Percentiles rank a stretch among this genome's conserved stretches.
Conservation (phyloP, 1,140 invertebrate genomes). For the Phortica variegata region DNA sequence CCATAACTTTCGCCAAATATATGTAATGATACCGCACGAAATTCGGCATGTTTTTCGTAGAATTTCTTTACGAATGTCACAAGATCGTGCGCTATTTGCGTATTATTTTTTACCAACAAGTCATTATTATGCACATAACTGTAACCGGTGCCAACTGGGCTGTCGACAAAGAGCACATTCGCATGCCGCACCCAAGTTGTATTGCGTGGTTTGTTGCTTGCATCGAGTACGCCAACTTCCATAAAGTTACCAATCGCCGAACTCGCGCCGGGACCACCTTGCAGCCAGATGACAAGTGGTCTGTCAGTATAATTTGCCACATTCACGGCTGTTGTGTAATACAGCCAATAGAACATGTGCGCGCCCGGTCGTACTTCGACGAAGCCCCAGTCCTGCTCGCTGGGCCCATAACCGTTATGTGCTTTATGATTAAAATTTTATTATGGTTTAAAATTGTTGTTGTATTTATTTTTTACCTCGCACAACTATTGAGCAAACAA, state of each 20-base stretch:
- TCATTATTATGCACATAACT: constrained; percentile 69
- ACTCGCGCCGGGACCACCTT: constrained; percentile 72
- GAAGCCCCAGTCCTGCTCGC: too few species aligned
- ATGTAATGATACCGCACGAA: constrained; percentile 70
- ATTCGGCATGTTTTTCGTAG: constrained; percentile 64
- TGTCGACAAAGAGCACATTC: constrained; percentile 83
- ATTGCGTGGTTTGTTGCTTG: constrained; percentile 66
- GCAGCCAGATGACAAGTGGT: constrained; percentile 76
- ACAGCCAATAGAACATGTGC: too few species aligned
- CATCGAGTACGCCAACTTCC: constrained; percentile 71
- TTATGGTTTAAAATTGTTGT: too few species aligned
- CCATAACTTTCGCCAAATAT: constrained; percentile 85
- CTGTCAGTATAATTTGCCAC: constrained; percentile 62
- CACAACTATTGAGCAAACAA: too few species aligned
- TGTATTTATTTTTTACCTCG: too few species aligned
- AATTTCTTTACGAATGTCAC: constrained; percentile 69
- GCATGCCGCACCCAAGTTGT: constrained; percentile 73
- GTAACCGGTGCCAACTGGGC: too few species aligned
- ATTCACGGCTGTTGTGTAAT: constrained; percentile 63
- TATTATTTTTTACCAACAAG: constrained; percentile 65
- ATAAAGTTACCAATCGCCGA: constrained; percentile 77
- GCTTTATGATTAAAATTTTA: too few species aligned
- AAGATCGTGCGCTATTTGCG: constrained; percentile 74
- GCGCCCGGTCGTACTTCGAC: constrained; percentile 68
- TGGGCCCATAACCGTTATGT: too few species aligned